Base-by-base conservation (phyloP, 2,113 vertebrate species). In the Falcunculus frontatus region DNA sequence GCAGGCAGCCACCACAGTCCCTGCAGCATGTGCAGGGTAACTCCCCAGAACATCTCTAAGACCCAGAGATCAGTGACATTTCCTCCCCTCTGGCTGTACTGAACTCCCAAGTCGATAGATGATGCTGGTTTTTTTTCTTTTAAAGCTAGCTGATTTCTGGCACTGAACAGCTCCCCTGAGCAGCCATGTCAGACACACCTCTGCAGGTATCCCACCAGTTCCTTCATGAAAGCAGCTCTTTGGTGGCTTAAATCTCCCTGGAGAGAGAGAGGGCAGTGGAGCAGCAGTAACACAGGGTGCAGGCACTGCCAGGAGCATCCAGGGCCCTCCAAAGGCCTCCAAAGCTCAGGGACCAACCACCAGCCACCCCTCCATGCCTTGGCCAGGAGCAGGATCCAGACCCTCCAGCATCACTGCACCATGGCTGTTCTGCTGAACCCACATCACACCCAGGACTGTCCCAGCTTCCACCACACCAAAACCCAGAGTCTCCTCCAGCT, bases 341-440 rank as follows among this genome's bases (percentile, higher is more conserved):
- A 73, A 47, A 39, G 49, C 57, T 44, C 33, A 39, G 42, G 29
- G 35, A 74, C 2, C 13, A 6, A 35, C 35, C 47, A 55, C 13
- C 62, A 59, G 1, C 52, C 63, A 19, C 7, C 32, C 14, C 32
- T 78, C 39, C 30, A 2, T 1, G 50, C 32, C 47, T 3, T 7
- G 47, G 70, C 56, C 20, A 15, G 73, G 44, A 55, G 73, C 63
- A 50, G 56, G 37, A 56, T 3, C 32, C 56, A 52, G 63, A 33
- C 26, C 60, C 8, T 13, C 20, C 77, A 73, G 30, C 55, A 33
- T 10, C 46, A 6, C 2, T 7, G 50, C 69, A 35, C 42, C 1
- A 0, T 7, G 32, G 73, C 35, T 0, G 0, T 5, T 33, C 9
- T n/a, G 35, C 9, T 57, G 65, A 59, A 26, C 11, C 15, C 47